Percentiles rank a stretch among this genome's conserved stretches.
Conservation (phyloP, 2,797 vertebrate species). For the Rhinoraja longicauda region DNA sequence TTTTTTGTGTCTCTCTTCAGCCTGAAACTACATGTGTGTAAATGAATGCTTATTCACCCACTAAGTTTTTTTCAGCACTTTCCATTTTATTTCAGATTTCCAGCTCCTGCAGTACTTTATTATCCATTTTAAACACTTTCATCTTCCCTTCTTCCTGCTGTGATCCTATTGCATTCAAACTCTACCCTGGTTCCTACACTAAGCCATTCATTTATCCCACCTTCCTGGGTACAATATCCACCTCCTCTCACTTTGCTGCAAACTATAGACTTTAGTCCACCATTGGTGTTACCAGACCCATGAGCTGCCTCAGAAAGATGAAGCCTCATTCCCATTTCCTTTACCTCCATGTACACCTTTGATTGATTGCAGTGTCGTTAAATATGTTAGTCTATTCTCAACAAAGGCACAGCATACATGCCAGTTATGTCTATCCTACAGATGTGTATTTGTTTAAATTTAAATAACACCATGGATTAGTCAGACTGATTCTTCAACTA, state of each 20-base stretch:
- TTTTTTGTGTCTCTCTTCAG: too few relatives aligned
- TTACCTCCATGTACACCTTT: neutral
- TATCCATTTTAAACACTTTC: neutral
- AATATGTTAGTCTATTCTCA: neutral
- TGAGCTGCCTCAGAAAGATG: neutral
- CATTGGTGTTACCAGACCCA: neutral
- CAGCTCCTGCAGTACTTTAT: too few relatives aligned
- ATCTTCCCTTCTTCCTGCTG: neutral
- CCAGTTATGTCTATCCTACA: too few relatives aligned
- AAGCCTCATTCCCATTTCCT: neutral
- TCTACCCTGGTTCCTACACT: too few relatives aligned
- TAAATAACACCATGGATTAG: neutral
- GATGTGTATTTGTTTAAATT: neutral
- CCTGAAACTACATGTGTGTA: too few relatives aligned
- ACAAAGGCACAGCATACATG: neutral
- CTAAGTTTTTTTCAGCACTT: too few relatives aligned
- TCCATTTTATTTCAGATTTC: too few relatives aligned
- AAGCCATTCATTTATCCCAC: neutral
- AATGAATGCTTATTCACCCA: too few relatives aligned
- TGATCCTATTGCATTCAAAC: too few relatives aligned
- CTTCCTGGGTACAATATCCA: neutral
- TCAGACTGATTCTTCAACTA: neutral
- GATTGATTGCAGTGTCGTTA: neutral
- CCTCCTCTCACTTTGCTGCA: neutral
- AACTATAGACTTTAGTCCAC: neutral